phyloP scores from a whole-genome alignment of 2,113 vertebrate genomes.

The Panthera leo region DNA sequence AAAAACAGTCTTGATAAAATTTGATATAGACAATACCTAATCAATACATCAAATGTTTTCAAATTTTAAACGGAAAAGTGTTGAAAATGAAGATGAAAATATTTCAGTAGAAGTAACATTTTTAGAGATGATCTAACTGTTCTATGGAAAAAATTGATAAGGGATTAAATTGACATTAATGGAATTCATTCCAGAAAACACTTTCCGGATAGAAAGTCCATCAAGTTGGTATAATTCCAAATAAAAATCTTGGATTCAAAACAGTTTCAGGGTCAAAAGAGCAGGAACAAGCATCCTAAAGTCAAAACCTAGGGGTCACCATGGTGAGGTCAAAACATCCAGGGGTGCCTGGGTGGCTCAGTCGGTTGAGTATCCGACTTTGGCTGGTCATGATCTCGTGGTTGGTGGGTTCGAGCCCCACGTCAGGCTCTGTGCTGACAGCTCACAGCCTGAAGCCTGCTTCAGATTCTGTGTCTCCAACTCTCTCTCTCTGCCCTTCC shows the following conservation, averaged over 20 bases:
- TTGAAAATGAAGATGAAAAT: constrained; percentile 41
- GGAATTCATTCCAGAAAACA: constrained; percentile 55
- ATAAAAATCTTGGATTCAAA: constrained; percentile 58
- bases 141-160: constrained; percentile 41
- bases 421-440: too few relatives aligned
- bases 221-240: constrained; percentile 53
- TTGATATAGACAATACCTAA: constrained; percentile 30
- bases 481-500: too few relatives aligned
- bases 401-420: too few relatives aligned
- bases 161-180: constrained; percentile 62
- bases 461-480: too few relatives aligned
- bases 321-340: background rate
- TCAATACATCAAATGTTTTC: constrained; percentile 53
- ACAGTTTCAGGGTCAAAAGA: constrained; percentile 28
- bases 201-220: constrained; percentile 34
- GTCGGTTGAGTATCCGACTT: too few relatives aligned
- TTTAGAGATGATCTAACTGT: constrained; percentile 54
- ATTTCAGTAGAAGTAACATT: constrained; percentile 50
- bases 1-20: constrained; percentile 17
- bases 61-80: constrained; percentile 52
- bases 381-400: too few relatives aligned
- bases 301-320: constrained; percentile 12
- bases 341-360: background rate
- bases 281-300: background rate
- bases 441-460: too few relatives aligned